These are phyloP conservation scores for Eriocheir sinensis DNA, from an alignment of 1,140 invertebrate genomes.

Conservation along the genomic window DNA sequence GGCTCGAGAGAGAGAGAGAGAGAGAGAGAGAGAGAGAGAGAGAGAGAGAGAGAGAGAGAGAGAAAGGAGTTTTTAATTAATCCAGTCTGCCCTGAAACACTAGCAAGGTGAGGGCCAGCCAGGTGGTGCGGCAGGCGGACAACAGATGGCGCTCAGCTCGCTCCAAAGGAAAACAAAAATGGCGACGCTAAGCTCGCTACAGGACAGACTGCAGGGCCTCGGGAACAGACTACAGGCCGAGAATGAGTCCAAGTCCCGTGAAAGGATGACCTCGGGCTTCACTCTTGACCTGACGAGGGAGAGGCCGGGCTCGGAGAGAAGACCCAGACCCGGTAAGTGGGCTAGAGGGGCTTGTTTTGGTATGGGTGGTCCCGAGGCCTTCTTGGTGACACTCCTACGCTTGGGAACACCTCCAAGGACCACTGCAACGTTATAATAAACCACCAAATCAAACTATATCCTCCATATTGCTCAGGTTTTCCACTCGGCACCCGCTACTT, in stretches of 20 bases:
- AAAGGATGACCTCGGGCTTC: conserved; percentile 81
- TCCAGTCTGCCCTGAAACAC: no score
- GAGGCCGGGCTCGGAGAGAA: conserved; percentile 77
- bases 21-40: no score
- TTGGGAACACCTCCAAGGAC: no score
- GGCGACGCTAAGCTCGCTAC: conserved; percentile 79
- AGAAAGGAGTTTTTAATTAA: no score
- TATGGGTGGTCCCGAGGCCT: background rate
- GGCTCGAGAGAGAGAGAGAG: no score
- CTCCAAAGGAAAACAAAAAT: conserved; percentile 78
- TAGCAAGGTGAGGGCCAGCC: background rate
- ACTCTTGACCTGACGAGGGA: conserved; percentile 83
- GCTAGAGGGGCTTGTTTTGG: background rate
- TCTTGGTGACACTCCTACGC: background rate
- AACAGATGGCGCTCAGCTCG: conserved; percentile 70
- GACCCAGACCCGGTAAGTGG: conserved; percentile 78
- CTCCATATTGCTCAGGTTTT: no score
- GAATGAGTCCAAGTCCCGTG: conserved; percentile 85
- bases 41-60: background rate
- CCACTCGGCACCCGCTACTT: no score
- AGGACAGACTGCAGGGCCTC: conserved; percentile 77
- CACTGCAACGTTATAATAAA: no score
- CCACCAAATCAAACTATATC: no score
- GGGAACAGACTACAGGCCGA: conserved; percentile 85
- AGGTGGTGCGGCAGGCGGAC: conserved; percentile 36